A percentile compares a stretch with the other conserved stretches of the same genome.
Evolutionary conservation across 1,140 invertebrate genomes (phyloP).

Genomic region (Helicorthomorpha holstii): DNA sequence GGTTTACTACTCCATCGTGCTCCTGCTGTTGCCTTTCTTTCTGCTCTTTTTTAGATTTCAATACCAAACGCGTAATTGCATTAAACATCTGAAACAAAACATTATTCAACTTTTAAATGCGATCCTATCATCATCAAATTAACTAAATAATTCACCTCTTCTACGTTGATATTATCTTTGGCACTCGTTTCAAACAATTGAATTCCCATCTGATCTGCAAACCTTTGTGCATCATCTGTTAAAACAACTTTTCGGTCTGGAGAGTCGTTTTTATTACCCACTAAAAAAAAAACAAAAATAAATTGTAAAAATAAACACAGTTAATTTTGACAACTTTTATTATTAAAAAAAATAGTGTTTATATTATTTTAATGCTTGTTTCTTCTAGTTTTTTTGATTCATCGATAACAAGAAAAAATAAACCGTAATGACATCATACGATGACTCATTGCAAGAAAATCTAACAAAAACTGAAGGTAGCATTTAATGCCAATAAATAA

Average conservation of each 20-base stretch:
- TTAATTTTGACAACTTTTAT: background rate
- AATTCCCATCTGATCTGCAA: slow-evolving; percentile 93
- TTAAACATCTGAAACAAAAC: slow-evolving; percentile 53
- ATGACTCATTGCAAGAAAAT: too few relatives aligned
- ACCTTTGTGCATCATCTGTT: slow-evolving; percentile 89
- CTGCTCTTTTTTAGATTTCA: slow-evolving; percentile 44
- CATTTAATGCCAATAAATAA: too few relatives aligned
- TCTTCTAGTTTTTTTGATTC: too few relatives aligned
- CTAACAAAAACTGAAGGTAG: too few relatives aligned
- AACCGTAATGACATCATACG: too few relatives aligned
- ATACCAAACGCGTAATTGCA: slow-evolving; percentile 49
- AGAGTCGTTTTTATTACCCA: slow-evolving; percentile 98
- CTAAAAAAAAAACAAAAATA: slow-evolving; percentile 35
- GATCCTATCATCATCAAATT: too few relatives aligned
- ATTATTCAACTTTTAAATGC: too few relatives aligned
- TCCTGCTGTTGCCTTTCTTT: slow-evolving; percentile 35
- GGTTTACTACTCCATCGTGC: slow-evolving; percentile 17
- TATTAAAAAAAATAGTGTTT: too few relatives aligned
- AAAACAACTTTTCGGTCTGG: slow-evolving; percentile 91
- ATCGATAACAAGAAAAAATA: too few relatives aligned
- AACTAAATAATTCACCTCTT: slow-evolving; percentile 51
- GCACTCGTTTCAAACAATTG: slow-evolving; percentile 96
- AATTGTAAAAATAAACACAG: background rate
- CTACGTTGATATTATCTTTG: slow-evolving; percentile 97
- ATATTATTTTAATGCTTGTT: too few relatives aligned